A percentile compares a stretch with the other conserved stretches of the same genome.
Conservation (phyloP, 2,113 vertebrate species). For the Vulpes lagopus region DNA sequence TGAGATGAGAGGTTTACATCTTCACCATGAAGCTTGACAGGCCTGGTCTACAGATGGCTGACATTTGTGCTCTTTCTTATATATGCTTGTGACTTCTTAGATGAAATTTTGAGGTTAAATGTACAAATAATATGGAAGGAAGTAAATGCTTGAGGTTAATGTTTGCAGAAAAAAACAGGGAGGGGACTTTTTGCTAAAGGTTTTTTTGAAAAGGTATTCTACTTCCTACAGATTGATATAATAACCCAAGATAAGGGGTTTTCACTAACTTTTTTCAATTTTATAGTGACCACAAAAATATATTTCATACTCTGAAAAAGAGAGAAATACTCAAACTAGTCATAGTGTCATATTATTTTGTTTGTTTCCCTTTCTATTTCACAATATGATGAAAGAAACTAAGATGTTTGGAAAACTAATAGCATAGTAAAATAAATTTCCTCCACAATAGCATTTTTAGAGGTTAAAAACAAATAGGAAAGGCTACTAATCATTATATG, state of each 20-base stretch:
- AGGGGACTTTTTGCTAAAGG: slow-evolving; percentile 71
- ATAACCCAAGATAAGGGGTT: slow-evolving; percentile 57
- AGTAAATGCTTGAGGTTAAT: slow-evolving; percentile 75
- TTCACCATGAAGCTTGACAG: slow-evolving; percentile 63
- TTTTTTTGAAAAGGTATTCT: slow-evolving; percentile 42
- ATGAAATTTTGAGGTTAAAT: slow-evolving; percentile 80
- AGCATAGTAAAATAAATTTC: background rate
- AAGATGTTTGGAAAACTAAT: slow-evolving; percentile 31
- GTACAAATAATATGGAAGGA: slow-evolving; percentile 81
- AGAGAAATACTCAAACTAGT: background rate
- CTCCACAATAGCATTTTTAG: background rate
- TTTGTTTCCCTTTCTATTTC: background rate
- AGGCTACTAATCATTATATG: background rate
- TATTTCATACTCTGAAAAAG: slow-evolving; percentile 14
- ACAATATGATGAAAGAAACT: background rate
- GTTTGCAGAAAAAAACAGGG: slow-evolving; percentile 65
- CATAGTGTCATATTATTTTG: background rate
- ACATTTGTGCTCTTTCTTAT: slow-evolving; percentile 76
- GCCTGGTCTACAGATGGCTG: slow-evolving; percentile 77
- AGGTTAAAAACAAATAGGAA: background rate
- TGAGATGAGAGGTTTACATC: slow-evolving; percentile 66
- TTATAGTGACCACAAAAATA: slow-evolving; percentile 48
- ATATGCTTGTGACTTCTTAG: slow-evolving; percentile 75
- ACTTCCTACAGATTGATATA: slow-evolving; percentile 48
- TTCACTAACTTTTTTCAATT: background rate